These are phyloP conservation scores for Melinaea menophilus DNA, from an alignment of 2,888 invertebrate genomes.

Conservation along the genomic window DNA sequence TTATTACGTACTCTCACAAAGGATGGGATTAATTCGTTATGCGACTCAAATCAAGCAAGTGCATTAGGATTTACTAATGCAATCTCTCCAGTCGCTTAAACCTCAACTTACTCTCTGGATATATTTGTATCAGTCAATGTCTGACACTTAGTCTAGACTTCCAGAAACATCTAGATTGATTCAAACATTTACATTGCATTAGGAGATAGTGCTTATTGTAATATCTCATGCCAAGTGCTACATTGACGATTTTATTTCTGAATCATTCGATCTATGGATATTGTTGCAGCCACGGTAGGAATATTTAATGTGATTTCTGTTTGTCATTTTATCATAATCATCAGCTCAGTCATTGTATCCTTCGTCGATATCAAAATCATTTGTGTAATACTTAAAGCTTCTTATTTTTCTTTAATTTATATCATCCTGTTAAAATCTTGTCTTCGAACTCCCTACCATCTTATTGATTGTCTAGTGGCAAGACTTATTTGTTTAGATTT, in stretches of 20 bases:
- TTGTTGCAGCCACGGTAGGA: too few species aligned
- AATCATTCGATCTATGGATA: neutral
- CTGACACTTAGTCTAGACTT: conserved; percentile 39
- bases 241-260: conserved; percentile 4
- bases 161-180: conserved; percentile 51
- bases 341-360: neutral
- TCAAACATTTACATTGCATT: conserved; percentile 51
- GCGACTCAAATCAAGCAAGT: conserved; percentile 30
- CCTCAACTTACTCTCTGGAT: conserved; percentile 31
- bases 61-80: conserved; percentile 35
- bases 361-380: neutral
- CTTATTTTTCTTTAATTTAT: conserved; percentile 12
- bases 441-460: conserved; percentile 20
- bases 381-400: neutral
- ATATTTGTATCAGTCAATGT: conserved; percentile 41
- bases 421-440: conserved; percentile 16
- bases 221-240: conserved; percentile 12
- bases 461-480: conserved; percentile 27
- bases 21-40: conserved; percentile 26
- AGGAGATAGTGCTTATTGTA: conserved; percentile 21
- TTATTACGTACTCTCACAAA: conserved; percentile 10
- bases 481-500: conserved; percentile 29
- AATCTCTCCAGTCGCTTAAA: conserved; percentile 35
- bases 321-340: neutral
- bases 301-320: too few species aligned